phyloP scores from a whole-genome alignment of 1,140 invertebrate genomes.

The Penaeus indicus region DNA sequence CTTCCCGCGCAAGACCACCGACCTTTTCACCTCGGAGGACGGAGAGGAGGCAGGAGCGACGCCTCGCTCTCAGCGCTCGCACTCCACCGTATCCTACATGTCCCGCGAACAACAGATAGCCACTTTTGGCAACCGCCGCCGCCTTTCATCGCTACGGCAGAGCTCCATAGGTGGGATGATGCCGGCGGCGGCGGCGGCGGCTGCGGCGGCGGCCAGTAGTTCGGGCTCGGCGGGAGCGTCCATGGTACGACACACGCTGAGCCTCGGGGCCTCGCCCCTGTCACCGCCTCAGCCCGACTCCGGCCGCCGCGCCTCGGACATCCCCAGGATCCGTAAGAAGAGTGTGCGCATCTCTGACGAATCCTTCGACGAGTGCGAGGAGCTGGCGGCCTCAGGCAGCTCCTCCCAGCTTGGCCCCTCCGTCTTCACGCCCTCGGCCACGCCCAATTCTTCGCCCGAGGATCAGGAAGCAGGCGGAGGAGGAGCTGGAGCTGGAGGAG shows the following conservation, averaged over 20 bases:
- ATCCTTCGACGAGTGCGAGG: constrained; percentile 66
- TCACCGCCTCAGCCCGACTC: constrained; percentile 60
- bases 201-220: neutral
- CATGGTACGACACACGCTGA: constrained; percentile 54
- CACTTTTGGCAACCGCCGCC: constrained; percentile 52
- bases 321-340: constrained; percentile 62
- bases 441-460: constrained; percentile 64
- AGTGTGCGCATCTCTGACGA: constrained; percentile 66
- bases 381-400: constrained; percentile 54
- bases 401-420: neutral
- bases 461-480: constrained; percentile 42
- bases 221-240: constrained; percentile 34
- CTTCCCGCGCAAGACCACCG: constrained; percentile 63
- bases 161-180: constrained; percentile 62
- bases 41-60: constrained; percentile 62
- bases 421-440: constrained; percentile 41
- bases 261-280: constrained; percentile 58
- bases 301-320: constrained; percentile 60
- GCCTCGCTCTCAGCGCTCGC: constrained; percentile 62
- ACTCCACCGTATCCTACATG: constrained; percentile 67
- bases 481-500: constrained; percentile 2
- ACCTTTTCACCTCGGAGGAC: constrained; percentile 66
- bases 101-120: constrained; percentile 61
- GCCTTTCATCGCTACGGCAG: constrained; percentile 63
- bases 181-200: constrained; percentile 31